phyloP scores from a whole-genome alignment of 1,140 invertebrate species.

The Drosophila obscura region DNA sequence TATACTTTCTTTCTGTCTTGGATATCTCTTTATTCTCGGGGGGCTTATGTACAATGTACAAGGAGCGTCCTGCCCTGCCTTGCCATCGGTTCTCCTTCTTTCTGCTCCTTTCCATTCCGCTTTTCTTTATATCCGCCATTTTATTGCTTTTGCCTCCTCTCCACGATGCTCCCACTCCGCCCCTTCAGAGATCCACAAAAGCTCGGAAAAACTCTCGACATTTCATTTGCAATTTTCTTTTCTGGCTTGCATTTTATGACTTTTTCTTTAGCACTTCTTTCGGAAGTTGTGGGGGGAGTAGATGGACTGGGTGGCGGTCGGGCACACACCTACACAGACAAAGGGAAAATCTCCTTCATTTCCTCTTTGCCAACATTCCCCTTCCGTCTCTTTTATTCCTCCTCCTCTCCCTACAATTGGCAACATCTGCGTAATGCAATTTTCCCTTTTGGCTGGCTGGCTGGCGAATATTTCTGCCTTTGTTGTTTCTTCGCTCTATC shows the following conservation, averaged over 20 bases:
- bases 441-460: constrained; percentile 64
- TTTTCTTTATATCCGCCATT: constrained; percentile 63
- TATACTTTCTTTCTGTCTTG: constrained; percentile 33
- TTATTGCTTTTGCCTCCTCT: constrained; percentile 59
- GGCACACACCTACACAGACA: constrained; percentile 29
- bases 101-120: constrained; percentile 14
- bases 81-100: constrained; percentile 9
- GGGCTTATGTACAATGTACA: constrained; percentile 31
- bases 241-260: constrained; percentile 73
- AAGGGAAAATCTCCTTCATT: constrained; percentile 20
- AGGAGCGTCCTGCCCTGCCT: constrained; percentile 11
- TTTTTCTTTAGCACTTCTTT: constrained; percentile 67
- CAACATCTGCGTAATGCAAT: constrained; percentile 80
- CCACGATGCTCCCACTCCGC: not conserved
- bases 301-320: not conserved
- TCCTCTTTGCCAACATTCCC: not conserved
- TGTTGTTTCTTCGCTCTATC: constrained; percentile 31
- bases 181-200: constrained; percentile 16
- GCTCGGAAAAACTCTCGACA: constrained; percentile 58
- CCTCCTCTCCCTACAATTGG: constrained; percentile 45
- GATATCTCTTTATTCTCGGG: constrained; percentile 42
- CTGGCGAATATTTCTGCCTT: constrained; percentile 45
- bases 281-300: not conserved
- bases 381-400: not conserved
- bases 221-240: constrained; percentile 78